phyloP scores from a whole-genome alignment of 2,113 vertebrate genomes.

The Anolis carolinensis region DNA sequence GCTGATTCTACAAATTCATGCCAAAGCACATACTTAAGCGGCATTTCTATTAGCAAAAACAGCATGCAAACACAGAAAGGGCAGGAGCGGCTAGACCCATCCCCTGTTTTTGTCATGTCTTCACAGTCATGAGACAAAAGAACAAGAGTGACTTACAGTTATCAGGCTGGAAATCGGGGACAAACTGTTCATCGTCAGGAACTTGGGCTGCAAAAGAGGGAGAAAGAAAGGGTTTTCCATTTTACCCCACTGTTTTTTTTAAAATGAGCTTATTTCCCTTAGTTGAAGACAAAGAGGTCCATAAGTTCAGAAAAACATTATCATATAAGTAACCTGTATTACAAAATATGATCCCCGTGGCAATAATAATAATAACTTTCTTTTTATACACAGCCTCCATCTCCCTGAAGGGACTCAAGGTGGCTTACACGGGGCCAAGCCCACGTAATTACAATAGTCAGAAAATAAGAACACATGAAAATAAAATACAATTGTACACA shows the following conservation, averaged over 20 bases:
- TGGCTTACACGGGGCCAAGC: too few relatives aligned
- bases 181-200: constrained; percentile 96
- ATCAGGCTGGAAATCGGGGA: constrained; percentile 97
- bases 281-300: background rate
- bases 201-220: constrained; percentile 86
- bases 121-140: constrained; percentile 1
- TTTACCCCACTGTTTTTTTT: background rate
- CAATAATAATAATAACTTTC: too few relatives aligned
- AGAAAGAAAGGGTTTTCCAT: constrained; percentile 41
- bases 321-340: background rate
- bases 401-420: too few relatives aligned
- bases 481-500: too few relatives aligned
- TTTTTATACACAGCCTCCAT: too few relatives aligned
- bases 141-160: constrained; percentile 87
- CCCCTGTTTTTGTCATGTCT: background rate
- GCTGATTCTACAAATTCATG: fast-evolving
- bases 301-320: background rate
- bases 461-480: too few relatives aligned
- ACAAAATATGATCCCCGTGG: background rate
- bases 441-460: too few relatives aligned
- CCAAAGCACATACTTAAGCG: background rate
- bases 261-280: background rate
- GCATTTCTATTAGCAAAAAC: background rate
- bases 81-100: background rate
- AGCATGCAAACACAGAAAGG: background rate